phyloP scores from a whole-genome alignment of 2,113 vertebrate genomes.

The Oplegnathus fasciatus region DNA sequence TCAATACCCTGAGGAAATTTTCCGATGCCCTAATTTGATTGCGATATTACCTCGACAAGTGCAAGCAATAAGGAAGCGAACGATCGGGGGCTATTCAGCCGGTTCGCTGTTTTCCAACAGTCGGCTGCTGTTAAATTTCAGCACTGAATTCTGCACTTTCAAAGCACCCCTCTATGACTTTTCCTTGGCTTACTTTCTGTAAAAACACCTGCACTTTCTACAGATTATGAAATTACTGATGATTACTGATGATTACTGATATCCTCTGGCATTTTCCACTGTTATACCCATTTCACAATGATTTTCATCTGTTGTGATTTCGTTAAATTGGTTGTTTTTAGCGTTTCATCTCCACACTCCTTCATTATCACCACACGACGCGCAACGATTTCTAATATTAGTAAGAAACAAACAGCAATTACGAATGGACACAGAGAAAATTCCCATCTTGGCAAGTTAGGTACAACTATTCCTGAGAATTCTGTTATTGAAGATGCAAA shows the following conservation, averaged over 20 bases:
- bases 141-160: background rate
- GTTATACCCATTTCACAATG: background rate
- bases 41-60: conserved; percentile 25
- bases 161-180: background rate
- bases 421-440: background rate
- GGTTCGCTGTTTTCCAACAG: background rate
- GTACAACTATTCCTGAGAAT: background rate
- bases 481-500: background rate
- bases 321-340: background rate
- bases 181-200: background rate
- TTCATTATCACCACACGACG: background rate
- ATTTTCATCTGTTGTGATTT: background rate
- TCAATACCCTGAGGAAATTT: conserved; percentile 37
- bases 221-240: background rate
- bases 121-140: conserved; percentile 6
- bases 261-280: background rate
- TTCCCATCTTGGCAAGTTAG: background rate
- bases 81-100: background rate
- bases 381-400: background rate
- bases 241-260: background rate
- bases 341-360: background rate
- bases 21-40: conserved; percentile 34
- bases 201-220: background rate
- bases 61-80: conserved; percentile 4
- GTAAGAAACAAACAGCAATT: background rate